These are phyloP conservation scores for Endomychus coccineus DNA, from an alignment of 2,888 invertebrate species.

Conservation along the genomic window DNA sequence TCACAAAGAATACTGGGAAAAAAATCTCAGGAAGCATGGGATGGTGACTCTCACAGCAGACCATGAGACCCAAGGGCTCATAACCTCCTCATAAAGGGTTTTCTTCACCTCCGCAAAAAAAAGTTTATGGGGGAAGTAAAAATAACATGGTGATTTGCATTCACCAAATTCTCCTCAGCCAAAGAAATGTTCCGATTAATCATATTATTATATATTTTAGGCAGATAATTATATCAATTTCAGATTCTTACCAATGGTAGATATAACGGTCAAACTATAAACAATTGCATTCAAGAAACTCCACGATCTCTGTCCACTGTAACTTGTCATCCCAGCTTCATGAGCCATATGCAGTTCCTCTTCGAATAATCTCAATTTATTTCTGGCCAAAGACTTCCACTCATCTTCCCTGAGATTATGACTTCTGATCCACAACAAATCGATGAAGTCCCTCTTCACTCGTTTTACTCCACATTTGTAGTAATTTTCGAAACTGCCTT, in stretches of 20 bases:
- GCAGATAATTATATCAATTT: too few relatives aligned
- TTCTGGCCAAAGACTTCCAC: constrained; percentile 80
- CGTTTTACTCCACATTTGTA: constrained; percentile 84
- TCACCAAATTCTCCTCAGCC: too few relatives aligned
- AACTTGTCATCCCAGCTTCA: constrained; percentile 75
- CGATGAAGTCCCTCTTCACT: constrained; percentile 80
- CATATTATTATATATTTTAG: too few relatives aligned
- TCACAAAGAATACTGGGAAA: too few relatives aligned
- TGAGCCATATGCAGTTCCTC: constrained; percentile 76
- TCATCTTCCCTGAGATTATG: constrained; percentile 79
- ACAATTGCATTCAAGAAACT: constrained; percentile 81
- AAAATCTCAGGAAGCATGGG: too few relatives aligned
- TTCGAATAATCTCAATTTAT: constrained; percentile 75
- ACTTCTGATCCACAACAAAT: constrained; percentile 73
- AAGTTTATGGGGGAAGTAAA: too few relatives aligned
- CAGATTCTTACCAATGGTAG: constrained; percentile 86
- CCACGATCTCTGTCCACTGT: constrained; percentile 80
- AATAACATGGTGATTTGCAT: too few relatives aligned
- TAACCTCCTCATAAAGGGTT: too few relatives aligned
- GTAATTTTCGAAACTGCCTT: constrained; percentile 77
- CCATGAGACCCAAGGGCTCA: too few relatives aligned
- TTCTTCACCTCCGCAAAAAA: too few relatives aligned
- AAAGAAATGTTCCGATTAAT: too few relatives aligned
- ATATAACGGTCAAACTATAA: constrained; percentile 78
- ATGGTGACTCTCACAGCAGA: too few relatives aligned